Evolutionary conservation across 2,888 invertebrate species (phyloP).

Genomic region (Lasius platythorax): DNA sequence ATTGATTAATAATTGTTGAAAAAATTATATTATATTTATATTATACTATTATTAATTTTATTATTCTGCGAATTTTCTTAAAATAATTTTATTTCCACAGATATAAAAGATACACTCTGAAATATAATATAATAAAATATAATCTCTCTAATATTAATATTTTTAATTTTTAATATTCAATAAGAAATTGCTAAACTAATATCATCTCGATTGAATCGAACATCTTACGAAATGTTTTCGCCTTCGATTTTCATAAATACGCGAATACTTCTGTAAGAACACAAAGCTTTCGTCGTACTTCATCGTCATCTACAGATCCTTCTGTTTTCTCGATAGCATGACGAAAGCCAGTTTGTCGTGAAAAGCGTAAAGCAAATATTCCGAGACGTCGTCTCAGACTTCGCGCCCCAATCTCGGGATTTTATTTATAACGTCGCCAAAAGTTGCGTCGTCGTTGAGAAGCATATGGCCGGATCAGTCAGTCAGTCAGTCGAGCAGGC

Average conservation of each 20-base stretch:
- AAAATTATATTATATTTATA: neutral
- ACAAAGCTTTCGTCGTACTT: constrained; percentile 60
- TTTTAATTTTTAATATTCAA: neutral
- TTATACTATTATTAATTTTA: neutral
- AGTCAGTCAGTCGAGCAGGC: constrained; percentile 46
- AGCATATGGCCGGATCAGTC: constrained; percentile 61
- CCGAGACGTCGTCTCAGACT: constrained; percentile 10
- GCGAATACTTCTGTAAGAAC: constrained; percentile 54
- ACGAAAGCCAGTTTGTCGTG: constrained; percentile 73
- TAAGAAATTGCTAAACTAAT: neutral
- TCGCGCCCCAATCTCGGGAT: constrained; percentile 2
- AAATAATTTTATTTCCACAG: neutral
- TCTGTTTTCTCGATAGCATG: constrained; percentile 58
- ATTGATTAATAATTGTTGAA: neutral
- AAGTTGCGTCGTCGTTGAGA: constrained; percentile 21
- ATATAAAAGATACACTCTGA: neutral
- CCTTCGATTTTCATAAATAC: constrained; percentile 67
- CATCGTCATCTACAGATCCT: constrained; percentile 22
- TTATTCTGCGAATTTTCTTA: neutral
- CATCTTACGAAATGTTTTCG: constrained; percentile 19
- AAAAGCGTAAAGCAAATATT: constrained; percentile 65
- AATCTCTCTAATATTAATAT: no score
- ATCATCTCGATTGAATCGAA: neutral
- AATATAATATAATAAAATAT: no score
- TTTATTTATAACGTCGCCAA: constrained; percentile 66